Evolutionary conservation across 2,113 vertebrate genomes (phyloP).

Genomic region (Thamnophis sirtalis): DNA sequence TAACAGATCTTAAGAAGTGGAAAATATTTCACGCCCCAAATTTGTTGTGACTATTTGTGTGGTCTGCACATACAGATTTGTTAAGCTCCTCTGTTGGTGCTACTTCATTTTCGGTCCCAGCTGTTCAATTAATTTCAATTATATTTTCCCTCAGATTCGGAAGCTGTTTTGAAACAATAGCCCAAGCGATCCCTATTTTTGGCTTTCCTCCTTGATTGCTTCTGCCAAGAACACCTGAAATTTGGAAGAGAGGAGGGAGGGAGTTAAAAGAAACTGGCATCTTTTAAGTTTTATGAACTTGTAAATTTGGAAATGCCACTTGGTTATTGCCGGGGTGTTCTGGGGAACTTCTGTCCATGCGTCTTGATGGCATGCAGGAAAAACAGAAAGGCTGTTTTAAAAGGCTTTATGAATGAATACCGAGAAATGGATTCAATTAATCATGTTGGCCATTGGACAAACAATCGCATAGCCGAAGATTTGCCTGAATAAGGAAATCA

Average conservation of each 20-base stretch:
- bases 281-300: conserved; percentile 63
- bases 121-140: not conserved
- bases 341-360: conserved; percentile 45
- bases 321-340: conserved; percentile 54
- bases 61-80: not conserved
- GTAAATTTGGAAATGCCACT: conserved; percentile 68
- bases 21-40: not conserved
- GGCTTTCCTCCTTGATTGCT: not conserved
- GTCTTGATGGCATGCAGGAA: conserved; percentile 48
- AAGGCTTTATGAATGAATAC: conserved; percentile 64
- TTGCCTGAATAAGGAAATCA: conserved; percentile 65
- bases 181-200: not conserved
- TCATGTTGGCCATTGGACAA: conserved; percentile 72
- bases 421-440: conserved; percentile 71
- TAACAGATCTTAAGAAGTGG: not conserved
- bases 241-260: not conserved
- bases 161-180: not conserved
- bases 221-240: conserved; percentile 9
- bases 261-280: conserved; percentile 18
- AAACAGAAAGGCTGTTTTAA: conserved; percentile 48
- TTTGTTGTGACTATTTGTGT: not conserved
- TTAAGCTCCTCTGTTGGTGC: not conserved
- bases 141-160: not conserved
- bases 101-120: not conserved
- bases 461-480: conserved; percentile 64